Conservation (phyloP, 1,140 invertebrate genomes). For the Carposina sasakii region DNA sequence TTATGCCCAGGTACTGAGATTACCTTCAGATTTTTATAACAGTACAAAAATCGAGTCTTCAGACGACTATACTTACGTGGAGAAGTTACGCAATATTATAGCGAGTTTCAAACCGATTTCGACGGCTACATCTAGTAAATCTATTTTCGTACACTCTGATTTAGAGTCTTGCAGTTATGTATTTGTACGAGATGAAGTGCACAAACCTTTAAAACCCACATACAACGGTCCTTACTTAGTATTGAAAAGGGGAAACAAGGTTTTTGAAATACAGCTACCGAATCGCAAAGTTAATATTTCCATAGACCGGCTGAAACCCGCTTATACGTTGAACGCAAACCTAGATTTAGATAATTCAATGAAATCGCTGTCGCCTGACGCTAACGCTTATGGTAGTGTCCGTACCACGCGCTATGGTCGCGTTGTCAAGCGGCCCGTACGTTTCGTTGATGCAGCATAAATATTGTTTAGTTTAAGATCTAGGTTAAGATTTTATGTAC, state of each 20-base stretch:
- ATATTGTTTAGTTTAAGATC: no score
- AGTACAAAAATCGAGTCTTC: neutral
- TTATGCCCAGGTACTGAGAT: neutral
- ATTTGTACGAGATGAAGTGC: conserved; percentile 6
- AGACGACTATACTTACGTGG: neutral
- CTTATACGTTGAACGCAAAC: no score
- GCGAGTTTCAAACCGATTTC: neutral
- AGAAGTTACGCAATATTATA: neutral
- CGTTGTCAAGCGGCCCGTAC: no score
- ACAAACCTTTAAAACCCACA: neutral
- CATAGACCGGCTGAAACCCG: neutral
- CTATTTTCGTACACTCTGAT: conserved; percentile 5
- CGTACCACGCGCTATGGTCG: no score
- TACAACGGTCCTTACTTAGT: conserved; percentile 1
- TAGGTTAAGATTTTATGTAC: no score
- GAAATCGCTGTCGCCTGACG: no score
- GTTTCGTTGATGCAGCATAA: no score
- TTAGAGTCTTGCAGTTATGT: neutral
- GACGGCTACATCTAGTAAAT: neutral
- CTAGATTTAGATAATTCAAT: no score
- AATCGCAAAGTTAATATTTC: neutral
- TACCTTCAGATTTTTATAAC: conserved; percentile 9
- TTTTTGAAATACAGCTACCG: neutral
- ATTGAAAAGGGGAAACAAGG: neutral
- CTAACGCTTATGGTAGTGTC: no score